Conservation (phyloP, 2,113 vertebrate genomes). For the Zingel zingel region DNA sequence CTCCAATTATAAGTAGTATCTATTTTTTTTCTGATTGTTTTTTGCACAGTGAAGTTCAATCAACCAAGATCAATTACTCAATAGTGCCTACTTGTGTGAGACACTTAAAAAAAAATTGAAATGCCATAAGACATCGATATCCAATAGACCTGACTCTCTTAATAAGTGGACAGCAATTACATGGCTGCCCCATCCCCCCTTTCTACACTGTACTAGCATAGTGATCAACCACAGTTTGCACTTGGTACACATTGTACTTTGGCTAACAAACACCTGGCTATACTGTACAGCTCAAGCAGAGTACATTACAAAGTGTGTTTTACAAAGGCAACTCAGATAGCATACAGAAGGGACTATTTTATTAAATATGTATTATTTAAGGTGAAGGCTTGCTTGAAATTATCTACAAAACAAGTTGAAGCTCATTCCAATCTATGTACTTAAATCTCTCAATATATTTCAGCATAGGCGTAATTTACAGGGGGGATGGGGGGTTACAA, state of each 20-base stretch:
- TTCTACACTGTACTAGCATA: not conserved
- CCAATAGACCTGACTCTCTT: not conserved
- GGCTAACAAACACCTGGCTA: not conserved
- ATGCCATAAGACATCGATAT: slow-evolving; percentile 4
- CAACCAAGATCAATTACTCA: not conserved
- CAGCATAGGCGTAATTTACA: no score
- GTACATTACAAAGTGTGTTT: not conserved
- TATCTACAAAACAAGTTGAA: not conserved
- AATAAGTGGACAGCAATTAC: not conserved
- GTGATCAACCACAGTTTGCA: not conserved
- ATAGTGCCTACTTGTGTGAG: not conserved
- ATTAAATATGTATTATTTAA: no score
- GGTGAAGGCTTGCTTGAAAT: not conserved
- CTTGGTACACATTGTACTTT: not conserved
- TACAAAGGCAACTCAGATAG: not conserved
- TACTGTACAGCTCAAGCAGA: not conserved
- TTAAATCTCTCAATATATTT: not conserved
- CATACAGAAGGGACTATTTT: not conserved
- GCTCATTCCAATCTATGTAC: not conserved
- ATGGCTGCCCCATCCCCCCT: not conserved
- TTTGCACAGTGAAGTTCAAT: not conserved
- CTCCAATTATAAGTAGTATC: not conserved
- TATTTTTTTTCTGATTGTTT: not conserved
- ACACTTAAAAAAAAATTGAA: not conserved
- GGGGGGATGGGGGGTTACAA: no score